Percentiles rank a stretch among this genome's conserved stretches.
These are phyloP conservation scores for Hypolimnas misippus DNA, from an alignment of 2,888 invertebrate genomes.

Conservation along the genomic window DNA sequence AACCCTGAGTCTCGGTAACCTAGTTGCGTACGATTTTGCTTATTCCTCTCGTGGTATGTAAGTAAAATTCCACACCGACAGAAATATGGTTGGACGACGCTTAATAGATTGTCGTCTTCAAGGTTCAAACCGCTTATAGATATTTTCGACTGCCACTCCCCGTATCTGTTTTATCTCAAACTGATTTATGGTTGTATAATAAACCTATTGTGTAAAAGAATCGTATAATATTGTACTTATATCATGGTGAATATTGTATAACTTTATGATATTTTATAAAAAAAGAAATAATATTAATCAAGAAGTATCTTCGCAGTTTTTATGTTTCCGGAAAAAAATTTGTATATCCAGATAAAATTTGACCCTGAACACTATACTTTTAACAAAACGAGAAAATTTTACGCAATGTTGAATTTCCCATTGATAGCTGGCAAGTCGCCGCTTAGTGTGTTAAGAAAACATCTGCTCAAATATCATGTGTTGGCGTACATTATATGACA, in stretches of 20 bases:
- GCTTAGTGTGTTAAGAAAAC: constrained; percentile 65
- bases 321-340: no score
- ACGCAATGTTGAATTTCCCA: constrained; percentile 57
- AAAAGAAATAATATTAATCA: no score
- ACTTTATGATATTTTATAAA: neutral
- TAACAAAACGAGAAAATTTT: constrained; percentile 49
- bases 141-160: constrained; percentile 33
- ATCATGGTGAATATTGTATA: neutral
- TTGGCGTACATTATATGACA: constrained; percentile 50
- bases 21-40: constrained; percentile 69
- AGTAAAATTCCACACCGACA: constrained; percentile 49
- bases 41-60: constrained; percentile 62
- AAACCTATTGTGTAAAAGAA: constrained; percentile 18
- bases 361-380: constrained; percentile 47
- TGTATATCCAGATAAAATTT: no score
- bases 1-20: constrained; percentile 75
- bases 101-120: constrained; percentile 40
- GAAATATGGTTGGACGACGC: constrained; percentile 38
- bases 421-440: constrained; percentile 53
- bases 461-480: constrained; percentile 55
- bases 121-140: constrained; percentile 30
- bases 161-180: constrained; percentile 26
- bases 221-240: neutral
- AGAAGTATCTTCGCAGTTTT: no score
- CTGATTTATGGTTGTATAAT: constrained; percentile 24